phyloP scores from a whole-genome alignment of 1,140 invertebrate species.

The Gonatopus flavifemur region DNA sequence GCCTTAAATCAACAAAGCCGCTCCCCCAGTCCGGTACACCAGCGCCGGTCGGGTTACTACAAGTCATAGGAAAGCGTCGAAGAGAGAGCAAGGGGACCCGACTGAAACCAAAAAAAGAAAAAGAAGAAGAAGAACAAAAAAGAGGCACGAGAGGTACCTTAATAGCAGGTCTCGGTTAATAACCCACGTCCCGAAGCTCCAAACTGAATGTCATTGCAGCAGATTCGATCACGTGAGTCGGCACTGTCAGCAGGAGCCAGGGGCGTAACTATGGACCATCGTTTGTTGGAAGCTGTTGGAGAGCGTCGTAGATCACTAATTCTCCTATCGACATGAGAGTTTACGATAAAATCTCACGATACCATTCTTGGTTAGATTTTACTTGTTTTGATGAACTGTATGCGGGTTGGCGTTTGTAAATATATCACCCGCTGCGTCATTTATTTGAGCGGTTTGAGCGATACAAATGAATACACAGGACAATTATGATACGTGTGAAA shows the following conservation, averaged over 20 bases:
- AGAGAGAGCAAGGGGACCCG: not conserved
- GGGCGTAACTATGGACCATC: constrained; percentile 4
- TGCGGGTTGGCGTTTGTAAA: too few species aligned
- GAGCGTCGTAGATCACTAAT: constrained; percentile 11
- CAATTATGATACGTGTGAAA: too few species aligned
- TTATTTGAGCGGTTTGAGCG: too few species aligned
- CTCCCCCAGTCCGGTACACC: constrained; percentile 28
- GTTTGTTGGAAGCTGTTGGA: not conserved
- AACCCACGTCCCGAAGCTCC: constrained; percentile 40
- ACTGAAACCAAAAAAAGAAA: not conserved
- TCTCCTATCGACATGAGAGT: not conserved
- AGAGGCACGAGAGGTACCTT: constrained; percentile 36
- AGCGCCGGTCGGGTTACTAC: not conserved
- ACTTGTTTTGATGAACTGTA: not conserved
- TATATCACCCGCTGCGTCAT: too few species aligned
- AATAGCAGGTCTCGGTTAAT: constrained; percentile 54
- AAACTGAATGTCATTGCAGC: constrained; percentile 54
- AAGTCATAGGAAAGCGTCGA: constrained; percentile 5
- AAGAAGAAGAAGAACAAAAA: constrained; percentile 3
- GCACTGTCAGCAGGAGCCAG: constrained; percentile 21
- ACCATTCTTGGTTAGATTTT: not conserved
- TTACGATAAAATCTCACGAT: constrained; percentile 1
- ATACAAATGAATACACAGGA: too few species aligned
- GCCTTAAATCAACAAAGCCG: constrained; percentile 55
- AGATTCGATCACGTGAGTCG: constrained; percentile 47